These are phyloP conservation scores for Pristionchus mayeri DNA, from an alignment of 2,888 invertebrate species.

Conservation along the genomic window DNA sequence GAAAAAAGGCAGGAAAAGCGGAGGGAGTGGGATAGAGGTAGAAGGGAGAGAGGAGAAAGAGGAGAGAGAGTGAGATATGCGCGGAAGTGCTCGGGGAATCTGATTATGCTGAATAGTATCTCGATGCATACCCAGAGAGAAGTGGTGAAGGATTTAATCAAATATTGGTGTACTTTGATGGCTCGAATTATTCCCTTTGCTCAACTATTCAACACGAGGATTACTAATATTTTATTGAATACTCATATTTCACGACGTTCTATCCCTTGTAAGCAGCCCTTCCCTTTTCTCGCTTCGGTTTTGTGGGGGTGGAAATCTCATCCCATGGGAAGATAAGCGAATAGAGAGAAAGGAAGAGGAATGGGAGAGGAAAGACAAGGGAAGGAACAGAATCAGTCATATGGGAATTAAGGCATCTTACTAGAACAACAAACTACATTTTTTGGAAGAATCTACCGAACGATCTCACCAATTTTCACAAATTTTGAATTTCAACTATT, in stretches of 20 bases:
- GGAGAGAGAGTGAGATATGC: not conserved
- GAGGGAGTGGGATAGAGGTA: too few species aligned
- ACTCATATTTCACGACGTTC: not conserved
- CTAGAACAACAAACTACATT: conserved; percentile 14
- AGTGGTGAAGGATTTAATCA: not conserved
- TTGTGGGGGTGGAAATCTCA: conserved; percentile 25
- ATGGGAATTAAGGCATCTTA: not conserved
- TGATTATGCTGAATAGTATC: not conserved
- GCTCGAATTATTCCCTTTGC: not conserved
- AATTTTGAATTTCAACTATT: not conserved
- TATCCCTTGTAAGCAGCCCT: not conserved
- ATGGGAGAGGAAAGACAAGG: not conserved
- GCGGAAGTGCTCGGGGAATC: not conserved
- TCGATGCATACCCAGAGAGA: not conserved
- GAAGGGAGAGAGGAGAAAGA: too few species aligned
- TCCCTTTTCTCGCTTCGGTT: conserved; percentile 9
- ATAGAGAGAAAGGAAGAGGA: not conserved
- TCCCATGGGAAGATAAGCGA: conserved; percentile 35
- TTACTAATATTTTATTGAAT: not conserved
- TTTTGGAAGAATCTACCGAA: not conserved
- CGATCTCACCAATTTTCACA: not conserved
- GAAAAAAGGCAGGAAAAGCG: not conserved
- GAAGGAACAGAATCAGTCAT: conserved; percentile 39
- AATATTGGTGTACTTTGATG: not conserved
- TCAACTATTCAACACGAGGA: too few species aligned